Base-by-base conservation (phyloP, 2,797 vertebrate species). In the Cetoscarus ocellatus region DNA sequence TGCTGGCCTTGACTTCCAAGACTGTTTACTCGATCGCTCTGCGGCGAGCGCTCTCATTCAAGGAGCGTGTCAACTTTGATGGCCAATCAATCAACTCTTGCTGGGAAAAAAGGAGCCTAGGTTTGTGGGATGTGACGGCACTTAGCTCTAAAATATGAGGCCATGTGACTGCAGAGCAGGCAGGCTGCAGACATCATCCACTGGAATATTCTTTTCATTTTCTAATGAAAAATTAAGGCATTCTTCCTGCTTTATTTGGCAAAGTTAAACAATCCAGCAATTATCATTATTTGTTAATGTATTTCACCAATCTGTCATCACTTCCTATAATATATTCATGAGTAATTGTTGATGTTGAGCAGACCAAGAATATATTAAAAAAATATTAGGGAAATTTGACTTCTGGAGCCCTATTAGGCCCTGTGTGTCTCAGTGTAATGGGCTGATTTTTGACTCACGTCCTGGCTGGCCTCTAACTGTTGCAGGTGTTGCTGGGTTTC, bases 1-100 rank as follows among this genome's bases (percentile, higher is more conserved):
- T 85, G 87, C 86, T 91, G 93, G 92, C 93, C 92, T 93, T 94
- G 93, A 94, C 90, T 92, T 91, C 90, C 90, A 89, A 87, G 81
- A 74, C 76, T 92, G 89, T 93, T 94, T 93, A 93, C 89, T 70
- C 60, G 86, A 91, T 90, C 86, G 89, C 64, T 86, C 85, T 90
- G 90, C 1, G 91, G 90, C 36, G 35, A 63, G 69, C 10, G n/a
- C 83, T 80, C 83, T 91, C 83, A 75, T 82, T 79, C 74, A 43
- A 82, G 80, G 78, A 91, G 88, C 84, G 87, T 87, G 90, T 93
- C 90, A 93, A 79, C 83, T 64, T 81, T 84, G 89, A 94, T 91
- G 91, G 89, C 88, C 90, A 89, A 93, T 93, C 92, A 88, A 91
- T 94, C 93, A 93, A 87, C 80, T 73, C 77, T 59, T 67, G 79